These are phyloP conservation scores for Hybos culiciformis DNA, from an alignment of 2,888 invertebrate species.

Conservation along the genomic window DNA sequence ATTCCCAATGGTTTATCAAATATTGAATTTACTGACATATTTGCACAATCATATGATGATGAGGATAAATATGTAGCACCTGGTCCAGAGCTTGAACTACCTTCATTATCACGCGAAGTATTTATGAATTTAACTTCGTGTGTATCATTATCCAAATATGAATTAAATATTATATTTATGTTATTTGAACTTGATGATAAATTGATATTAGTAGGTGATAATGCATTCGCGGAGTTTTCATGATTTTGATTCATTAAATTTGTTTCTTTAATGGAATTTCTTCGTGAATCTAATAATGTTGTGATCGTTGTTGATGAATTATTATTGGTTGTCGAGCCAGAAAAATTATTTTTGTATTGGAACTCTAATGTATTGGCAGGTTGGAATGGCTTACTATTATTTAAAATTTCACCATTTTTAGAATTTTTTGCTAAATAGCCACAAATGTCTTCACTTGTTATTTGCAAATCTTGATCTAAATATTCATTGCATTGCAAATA, in stretches of 20 bases:
- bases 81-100: conserved; percentile 23
- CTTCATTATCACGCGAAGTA: conserved; percentile 26
- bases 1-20: conserved; percentile 32
- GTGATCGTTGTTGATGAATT: conserved; percentile 1
- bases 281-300: conserved; percentile 13
- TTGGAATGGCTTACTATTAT: conserved; percentile 34
- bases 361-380: conserved; percentile 33
- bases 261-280: conserved; percentile 31
- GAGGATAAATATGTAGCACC: conserved; percentile 28
- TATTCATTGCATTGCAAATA: conserved; percentile 35
- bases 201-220: conserved; percentile 31
- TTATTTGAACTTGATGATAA: conserved; percentile 33
- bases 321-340: conserved; percentile 17
- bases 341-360: conserved; percentile 34
- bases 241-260: conserved; percentile 33
- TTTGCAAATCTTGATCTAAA: conserved; percentile 33
- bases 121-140: conserved; percentile 35
- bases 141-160: conserved; percentile 27
- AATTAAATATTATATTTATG: conserved; percentile 33
- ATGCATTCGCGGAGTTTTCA: conserved; percentile 14
- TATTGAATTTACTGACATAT: conserved; percentile 33
- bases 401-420: conserved; percentile 26
- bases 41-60: conserved; percentile 32
- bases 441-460: conserved; percentile 35
- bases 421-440: conserved; percentile 32